Base-by-base conservation (phyloP, 2,888 invertebrate species). In the Orthosia gracilis region DNA sequence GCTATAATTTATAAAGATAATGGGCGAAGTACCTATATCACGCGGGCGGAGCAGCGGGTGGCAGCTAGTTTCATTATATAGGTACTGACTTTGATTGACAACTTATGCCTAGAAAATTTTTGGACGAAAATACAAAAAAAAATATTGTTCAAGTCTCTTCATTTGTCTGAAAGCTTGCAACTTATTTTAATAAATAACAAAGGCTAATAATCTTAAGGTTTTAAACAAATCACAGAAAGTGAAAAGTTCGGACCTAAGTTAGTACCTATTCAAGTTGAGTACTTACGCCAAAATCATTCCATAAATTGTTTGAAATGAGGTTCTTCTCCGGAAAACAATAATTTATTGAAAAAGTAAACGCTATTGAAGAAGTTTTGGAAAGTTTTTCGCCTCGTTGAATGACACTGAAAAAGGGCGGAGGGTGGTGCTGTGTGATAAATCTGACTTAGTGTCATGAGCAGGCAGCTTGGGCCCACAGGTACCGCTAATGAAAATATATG, bases 401-500 rank as follows among this genome's bases (percentile, higher is more conserved):
- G 91, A 92, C 90, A 90, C 81, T 89, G 89, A 90, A 91, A 92
- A 92, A 91, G 87, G 87, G 88, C 82, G 85, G 80, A 88, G 89
- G 91, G 89, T 86, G 91, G 89, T 86, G 89, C 82, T 74, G 78
- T 58, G 90, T 91, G 91, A 95, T 95, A 94, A 96, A 95, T 95
- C 94, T 93, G 93, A 92, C 91, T 95, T 94, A 95, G 86, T 88
- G 94, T 94, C 93, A 89, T 88, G 91, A 88, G 86, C 89, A 84
- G 85, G 89, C 89, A 88, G 83, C 87, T 89, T 85, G 83, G 86
- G 88, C 92, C 91, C 91, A 84, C 91, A 94, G 92, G 93, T 93
- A 90, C 88, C 63, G 74, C 85, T 93, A 95, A 96, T 95, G 93
- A 94, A 94, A 92, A 95, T 94, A 91, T 93, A 95, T 93, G 78